A percentile compares a stretch with the other conserved stretches of the same genome.
These are phyloP conservation scores for Gallinago media DNA, from an alignment of 2,113 vertebrate species.

Conservation along the genomic window DNA sequence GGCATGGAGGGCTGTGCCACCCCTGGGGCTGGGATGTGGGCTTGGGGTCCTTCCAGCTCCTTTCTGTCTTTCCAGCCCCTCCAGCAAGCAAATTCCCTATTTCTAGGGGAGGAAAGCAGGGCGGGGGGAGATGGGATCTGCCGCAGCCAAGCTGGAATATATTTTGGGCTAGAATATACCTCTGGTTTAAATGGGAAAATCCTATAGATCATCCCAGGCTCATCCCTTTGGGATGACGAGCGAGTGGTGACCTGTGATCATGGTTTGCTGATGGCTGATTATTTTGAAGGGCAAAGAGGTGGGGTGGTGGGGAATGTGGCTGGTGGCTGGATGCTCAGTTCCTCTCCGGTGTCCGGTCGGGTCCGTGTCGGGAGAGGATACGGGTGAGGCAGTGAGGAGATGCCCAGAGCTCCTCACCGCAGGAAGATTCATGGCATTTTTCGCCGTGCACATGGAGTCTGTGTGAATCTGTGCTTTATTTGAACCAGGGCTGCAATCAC, in stretches of 20 bases:
- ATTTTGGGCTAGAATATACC: neutral
- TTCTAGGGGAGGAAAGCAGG: neutral
- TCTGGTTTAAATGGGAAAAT: neutral
- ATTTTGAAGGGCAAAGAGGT: neutral
- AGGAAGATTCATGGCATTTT: neutral
- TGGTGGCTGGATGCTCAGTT: neutral
- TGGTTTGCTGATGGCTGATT: neutral
- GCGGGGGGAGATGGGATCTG: neutral
- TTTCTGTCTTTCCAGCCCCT: neutral
- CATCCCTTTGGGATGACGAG: neutral
- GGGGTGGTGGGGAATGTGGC: neutral
- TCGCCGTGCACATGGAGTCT: fast-evolving
- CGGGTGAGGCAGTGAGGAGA: neutral
- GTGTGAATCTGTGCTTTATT: neutral
- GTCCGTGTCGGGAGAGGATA: fast-evolving
- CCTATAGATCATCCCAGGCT: neutral
- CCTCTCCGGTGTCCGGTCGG: fast-evolving
- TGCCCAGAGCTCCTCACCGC: neutral
- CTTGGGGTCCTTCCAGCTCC: neutral
- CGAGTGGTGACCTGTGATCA: neutral
- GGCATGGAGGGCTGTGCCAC: neutral
- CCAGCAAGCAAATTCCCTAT: neutral
- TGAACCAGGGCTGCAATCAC: neutral
- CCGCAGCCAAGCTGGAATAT: neutral
- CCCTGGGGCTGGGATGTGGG: fast-evolving